Evolutionary conservation across 2,888 invertebrate species (phyloP).

Genomic region (Anthophora plumipes): DNA sequence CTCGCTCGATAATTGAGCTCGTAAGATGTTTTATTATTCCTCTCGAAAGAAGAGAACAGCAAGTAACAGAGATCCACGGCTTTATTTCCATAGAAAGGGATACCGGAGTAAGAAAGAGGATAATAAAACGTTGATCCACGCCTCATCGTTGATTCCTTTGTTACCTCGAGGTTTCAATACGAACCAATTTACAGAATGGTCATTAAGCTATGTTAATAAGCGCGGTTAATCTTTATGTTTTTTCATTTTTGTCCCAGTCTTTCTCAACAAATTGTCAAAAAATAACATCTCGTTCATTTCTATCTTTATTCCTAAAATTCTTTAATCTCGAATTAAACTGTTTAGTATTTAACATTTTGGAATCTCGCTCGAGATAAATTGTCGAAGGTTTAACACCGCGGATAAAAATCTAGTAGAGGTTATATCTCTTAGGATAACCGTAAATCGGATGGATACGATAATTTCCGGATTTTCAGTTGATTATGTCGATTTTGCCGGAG

Average conservation of each 20-base stretch:
- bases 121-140: conserved; percentile 48
- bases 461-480: not conserved
- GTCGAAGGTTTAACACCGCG: not conserved
- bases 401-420: conserved; percentile 23
- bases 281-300: too few relatives aligned
- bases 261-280: too few relatives aligned
- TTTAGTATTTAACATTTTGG: not conserved
- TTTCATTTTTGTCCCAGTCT: too few relatives aligned
- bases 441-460: conserved; percentile 15
- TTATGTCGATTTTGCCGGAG: not conserved
- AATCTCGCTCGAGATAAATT: not conserved
- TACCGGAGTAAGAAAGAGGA: conserved; percentile 21
- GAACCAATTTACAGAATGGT: conserved; percentile 53
- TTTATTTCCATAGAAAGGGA: conserved; percentile 36
- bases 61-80: not conserved
- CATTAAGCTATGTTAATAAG: conserved; percentile 28
- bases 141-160: conserved; percentile 48
- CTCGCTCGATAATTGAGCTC: conserved; percentile 43
- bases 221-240: too few relatives aligned
- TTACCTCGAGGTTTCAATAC: conserved; percentile 20
- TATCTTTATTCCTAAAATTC: too few relatives aligned
- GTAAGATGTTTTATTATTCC: conserved; percentile 41
- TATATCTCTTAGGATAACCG: not conserved
- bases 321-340: too few relatives aligned
- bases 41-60: not conserved